Evolutionary conservation across 1,140 invertebrate genomes (phyloP), one percentile per base, ranked within the genome.

Genomic region (Euglossa dilemma): DNA sequence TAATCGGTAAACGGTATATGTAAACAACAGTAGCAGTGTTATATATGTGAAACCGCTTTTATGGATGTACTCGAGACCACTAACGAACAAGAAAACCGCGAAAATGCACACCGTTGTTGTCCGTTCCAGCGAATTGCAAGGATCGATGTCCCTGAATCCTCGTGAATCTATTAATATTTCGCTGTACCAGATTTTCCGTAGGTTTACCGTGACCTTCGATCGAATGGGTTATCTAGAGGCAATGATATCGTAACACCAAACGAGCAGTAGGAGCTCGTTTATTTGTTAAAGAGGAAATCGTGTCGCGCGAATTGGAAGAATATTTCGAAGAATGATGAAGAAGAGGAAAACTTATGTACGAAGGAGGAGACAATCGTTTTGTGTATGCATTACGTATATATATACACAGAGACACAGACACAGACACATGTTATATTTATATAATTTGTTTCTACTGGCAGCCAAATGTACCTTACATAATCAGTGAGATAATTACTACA

Each of bases 1-100:
- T 70, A 61, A 70, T 69, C 36, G 64, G 28, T 78, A 83, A 70
- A 61, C 28, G 47, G 54, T 83, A 83, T 77, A 70, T 63, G 54
- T 82, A 54, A 77, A 78, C 23, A 45, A 59, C 23, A 59, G 45
- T 69, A 83, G 28, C 80, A 61, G 14, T 82, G 63, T 82, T 76
- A 59, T 76, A 67, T 64, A 52, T 76, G 25, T 64, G 18, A 76
- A 82, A 82, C 28, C 73, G 73, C 73, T 81, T 81, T 67, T 75
- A 75, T 75, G 59, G 12, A 74, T 80, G 50, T 81, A 75, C 20
- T 75, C 36, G n/a, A 75, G 52, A 66, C 50, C 50, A 73, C 11
- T 75, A 28, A 56, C 71, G 61, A 74, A 74, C 14, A 72, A 57
- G 59, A 28, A 61, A 70, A 70, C 11, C 52, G 43, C 50, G 25